Evolutionary conservation across 1,140 invertebrate genomes (phyloP).

Genomic region (Cheumatopsyche charites): DNA sequence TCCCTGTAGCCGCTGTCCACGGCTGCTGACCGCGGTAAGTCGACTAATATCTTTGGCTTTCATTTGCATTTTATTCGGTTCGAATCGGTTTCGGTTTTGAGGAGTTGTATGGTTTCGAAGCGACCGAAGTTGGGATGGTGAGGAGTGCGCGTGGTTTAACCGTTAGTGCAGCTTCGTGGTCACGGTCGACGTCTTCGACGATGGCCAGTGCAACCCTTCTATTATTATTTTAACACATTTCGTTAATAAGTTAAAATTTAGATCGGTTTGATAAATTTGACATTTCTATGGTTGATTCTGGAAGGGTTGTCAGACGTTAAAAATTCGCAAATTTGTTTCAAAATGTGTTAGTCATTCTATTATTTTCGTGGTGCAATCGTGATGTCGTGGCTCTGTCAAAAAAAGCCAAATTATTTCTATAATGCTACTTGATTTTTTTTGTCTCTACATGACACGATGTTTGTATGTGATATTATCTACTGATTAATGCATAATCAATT

Average conservation of each 20-base stretch:
- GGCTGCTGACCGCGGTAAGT: conserved; percentile 32
- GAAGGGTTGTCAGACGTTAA: too few relatives aligned
- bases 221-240: background rate
- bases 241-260: background rate
- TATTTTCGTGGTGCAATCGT: background rate
- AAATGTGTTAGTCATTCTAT: background rate
- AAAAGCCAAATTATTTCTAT: too few relatives aligned
- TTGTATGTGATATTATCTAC: too few relatives aligned
- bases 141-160: too few relatives aligned
- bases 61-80: background rate
- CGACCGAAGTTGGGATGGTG: too few relatives aligned
- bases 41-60: background rate
- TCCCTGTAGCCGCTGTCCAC: background rate
- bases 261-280: background rate
- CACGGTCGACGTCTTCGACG: conserved; percentile 1
- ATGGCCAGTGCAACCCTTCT: background rate
- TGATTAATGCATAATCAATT: too few relatives aligned
- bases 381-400: too few relatives aligned
- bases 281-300: background rate
- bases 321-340: background rate
- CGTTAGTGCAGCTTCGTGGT: conserved; percentile 2
- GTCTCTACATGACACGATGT: too few relatives aligned
- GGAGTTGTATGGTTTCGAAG: background rate
- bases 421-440: too few relatives aligned
- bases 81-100: background rate